Conservation (phyloP, 2,797 vertebrate genomes). For the Xenopus petersii region DNA sequence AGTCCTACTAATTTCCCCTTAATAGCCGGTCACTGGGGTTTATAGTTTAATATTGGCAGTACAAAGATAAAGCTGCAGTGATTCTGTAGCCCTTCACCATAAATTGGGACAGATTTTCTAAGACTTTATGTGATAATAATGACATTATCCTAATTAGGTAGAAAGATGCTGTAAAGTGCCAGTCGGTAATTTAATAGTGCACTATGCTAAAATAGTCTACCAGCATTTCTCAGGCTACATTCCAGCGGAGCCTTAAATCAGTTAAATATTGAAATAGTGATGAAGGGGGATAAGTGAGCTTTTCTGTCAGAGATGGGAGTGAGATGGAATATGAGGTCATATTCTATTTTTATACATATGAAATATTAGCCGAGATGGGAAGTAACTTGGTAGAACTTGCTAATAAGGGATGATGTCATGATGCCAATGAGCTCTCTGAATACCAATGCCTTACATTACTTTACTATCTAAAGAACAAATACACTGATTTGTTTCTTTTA, state of each 20-base stretch:
- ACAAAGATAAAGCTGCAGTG: no score
- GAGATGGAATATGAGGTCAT: slow-evolving; percentile 42
- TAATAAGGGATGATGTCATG: slow-evolving; percentile 48
- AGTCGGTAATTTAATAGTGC: no score
- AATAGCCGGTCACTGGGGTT: no score
- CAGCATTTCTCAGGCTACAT: not conserved
- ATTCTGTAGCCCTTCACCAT: no score
- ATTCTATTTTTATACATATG: slow-evolving; percentile 43
- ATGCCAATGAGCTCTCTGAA: slow-evolving; percentile 38
- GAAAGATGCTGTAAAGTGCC: no score
- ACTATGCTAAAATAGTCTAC: not conserved
- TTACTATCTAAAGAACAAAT: not conserved
- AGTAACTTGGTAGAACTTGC: slow-evolving; percentile 37
- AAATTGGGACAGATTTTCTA: no score
- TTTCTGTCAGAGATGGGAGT: slow-evolving; percentile 24
- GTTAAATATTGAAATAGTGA: slow-evolving; percentile 39
- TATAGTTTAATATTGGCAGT: no score
- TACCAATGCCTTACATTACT: slow-evolving; percentile 17
- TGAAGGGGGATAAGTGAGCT: slow-evolving; percentile 39
- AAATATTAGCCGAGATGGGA: slow-evolving; percentile 41
- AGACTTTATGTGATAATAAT: no score
- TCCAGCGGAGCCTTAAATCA: not conserved
- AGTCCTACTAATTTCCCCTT: no score
- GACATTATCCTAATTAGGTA: no score
- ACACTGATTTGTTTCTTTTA: not conserved